Evolutionary conservation across 64 coral and sea anemone genomes (phyloP).

Genomic region (Dendrophyllia cribrosa): DNA sequence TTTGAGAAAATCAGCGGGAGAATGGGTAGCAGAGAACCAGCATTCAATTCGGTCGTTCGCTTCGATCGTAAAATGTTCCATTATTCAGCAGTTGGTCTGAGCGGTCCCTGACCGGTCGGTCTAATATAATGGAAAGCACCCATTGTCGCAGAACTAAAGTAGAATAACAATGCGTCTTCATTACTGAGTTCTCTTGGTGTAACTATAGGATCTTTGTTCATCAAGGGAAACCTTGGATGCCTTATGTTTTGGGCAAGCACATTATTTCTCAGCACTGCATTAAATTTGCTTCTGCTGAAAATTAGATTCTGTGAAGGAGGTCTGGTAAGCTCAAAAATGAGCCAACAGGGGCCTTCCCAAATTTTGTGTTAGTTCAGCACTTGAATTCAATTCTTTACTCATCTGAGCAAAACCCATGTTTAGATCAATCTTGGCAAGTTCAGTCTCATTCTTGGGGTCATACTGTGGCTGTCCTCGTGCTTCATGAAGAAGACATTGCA

Average conservation of each 20-base stretch:
- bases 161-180: no score
- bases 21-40: no score
- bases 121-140: no score
- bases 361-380: background rate
- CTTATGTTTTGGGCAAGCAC: background rate
- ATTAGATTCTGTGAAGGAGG: conserved; percentile 56
- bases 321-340: conserved; percentile 41
- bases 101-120: no score
- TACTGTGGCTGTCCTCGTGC: background rate
- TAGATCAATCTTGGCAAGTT: background rate
- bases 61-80: no score
- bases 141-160: no score
- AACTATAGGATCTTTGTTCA: background rate
- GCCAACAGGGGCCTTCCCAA: conserved; percentile 47
- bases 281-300: conserved; percentile 35
- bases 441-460: background rate
- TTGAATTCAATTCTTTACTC: background rate
- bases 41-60: no score
- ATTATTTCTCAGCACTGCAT: background rate
- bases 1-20: no score
- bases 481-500: conserved; percentile 35
- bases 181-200: no score
- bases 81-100: no score
- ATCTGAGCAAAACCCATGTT: conserved; percentile 32
- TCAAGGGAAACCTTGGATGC: conserved; percentile 47